Percentiles rank a stretch among this genome's conserved stretches.
Evolutionary conservation across 1,140 invertebrate species (phyloP).

Genomic region (Dinoponera quadriceps): DNA sequence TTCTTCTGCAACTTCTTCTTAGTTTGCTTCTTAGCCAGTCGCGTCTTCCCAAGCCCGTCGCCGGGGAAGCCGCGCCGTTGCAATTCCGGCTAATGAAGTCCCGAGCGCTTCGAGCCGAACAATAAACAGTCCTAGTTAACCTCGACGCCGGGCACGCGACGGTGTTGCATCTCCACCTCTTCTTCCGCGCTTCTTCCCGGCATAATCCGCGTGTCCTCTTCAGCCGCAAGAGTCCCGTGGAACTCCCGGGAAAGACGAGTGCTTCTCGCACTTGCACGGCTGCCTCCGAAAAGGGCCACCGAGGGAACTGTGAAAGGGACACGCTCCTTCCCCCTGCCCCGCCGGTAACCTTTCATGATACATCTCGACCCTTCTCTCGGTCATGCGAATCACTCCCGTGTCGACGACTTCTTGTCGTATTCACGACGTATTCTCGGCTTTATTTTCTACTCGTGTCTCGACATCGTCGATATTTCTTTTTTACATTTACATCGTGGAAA

Average conservation of each 20-base stretch:
- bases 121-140: conserved; percentile 73
- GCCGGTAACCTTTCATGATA: conserved; percentile 13
- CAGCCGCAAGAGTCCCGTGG: not conserved
- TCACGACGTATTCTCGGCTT: not conserved
- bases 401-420: not conserved
- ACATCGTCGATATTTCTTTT: not conserved
- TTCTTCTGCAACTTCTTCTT: conserved; percentile 67
- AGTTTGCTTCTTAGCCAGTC: conserved; percentile 39
- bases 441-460: not conserved
- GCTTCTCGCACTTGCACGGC: conserved; percentile 27
- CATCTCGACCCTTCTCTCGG: conserved; percentile 15
- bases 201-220: not conserved
- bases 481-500: not conserved
- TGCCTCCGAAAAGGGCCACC: conserved; percentile 31
- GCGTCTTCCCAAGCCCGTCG: not conserved
- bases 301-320: conserved; percentile 30
- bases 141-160: conserved; percentile 48
- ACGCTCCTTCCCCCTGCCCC: conserved; percentile 5
- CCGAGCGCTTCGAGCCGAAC: conserved; percentile 64
- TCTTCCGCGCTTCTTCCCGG: not conserved
- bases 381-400: conserved; percentile 5
- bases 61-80: conserved; percentile 33
- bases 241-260: conserved; percentile 12
- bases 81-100: conserved; percentile 74
- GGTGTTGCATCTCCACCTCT: not conserved